A percentile compares a stretch with the other conserved stretches of the same genome.
Conservation (phyloP, 2,888 invertebrate genomes). For the Drosophila villosipedis region DNA sequence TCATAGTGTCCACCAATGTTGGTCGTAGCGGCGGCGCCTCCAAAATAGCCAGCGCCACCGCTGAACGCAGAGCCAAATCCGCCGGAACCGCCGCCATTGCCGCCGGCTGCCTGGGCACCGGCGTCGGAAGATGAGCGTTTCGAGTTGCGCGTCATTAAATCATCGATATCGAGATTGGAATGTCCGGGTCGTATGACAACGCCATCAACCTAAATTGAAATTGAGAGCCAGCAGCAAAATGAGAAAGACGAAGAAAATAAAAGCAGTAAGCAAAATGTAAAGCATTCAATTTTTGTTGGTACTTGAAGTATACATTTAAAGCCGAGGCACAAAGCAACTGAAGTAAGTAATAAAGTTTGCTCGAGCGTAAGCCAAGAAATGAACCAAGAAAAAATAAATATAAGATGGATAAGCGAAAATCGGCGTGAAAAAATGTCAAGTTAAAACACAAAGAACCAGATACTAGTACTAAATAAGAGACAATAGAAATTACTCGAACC, state of each 20-base stretch:
- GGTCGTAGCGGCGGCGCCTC: slow-evolving; percentile 50
- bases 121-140: slow-evolving; percentile 85
- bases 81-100: slow-evolving; percentile 52
- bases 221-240: slow-evolving; percentile 47
- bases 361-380: slow-evolving; percentile 42
- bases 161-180: slow-evolving; percentile 88
- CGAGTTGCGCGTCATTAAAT: slow-evolving; percentile 84
- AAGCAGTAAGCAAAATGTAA: slow-evolving; percentile 12
- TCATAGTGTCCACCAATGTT: slow-evolving; percentile 87
- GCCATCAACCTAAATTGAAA: slow-evolving; percentile 89
- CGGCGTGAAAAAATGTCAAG: slow-evolving; percentile 29
- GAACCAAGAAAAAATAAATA: slow-evolving; percentile 21
- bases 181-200: slow-evolving; percentile 96
- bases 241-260: slow-evolving; percentile 26
- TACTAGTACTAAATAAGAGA: slow-evolving; percentile 24
- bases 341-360: slow-evolving; percentile 74
- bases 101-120: slow-evolving; percentile 43
- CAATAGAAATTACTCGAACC: slow-evolving; percentile 30
- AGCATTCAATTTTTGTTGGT: slow-evolving; percentile 23
- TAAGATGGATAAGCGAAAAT: slow-evolving; percentile 32
- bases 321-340: slow-evolving; percentile 23
- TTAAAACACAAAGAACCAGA: slow-evolving; percentile 10
- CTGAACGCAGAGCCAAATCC: slow-evolving; percentile 50
- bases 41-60: slow-evolving; percentile 60
- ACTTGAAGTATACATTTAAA: slow-evolving; percentile 21